Percentiles rank a stretch among this genome's conserved stretches.
Conservation (phyloP, 2,888 invertebrate species). For the Flexamia atlantica region DNA sequence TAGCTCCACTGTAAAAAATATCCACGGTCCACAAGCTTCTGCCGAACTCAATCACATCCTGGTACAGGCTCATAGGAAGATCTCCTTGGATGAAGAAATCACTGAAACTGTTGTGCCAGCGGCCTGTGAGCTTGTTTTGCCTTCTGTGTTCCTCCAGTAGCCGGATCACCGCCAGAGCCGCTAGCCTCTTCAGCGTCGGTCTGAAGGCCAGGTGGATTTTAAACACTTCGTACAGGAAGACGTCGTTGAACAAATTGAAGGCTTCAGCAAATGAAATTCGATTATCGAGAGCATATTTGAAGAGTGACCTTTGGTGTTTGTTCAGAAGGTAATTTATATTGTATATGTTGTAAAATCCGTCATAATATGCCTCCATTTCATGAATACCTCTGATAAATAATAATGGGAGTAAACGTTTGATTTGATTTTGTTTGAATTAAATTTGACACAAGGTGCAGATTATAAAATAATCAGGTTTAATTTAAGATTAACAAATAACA, state of each 20-base stretch:
- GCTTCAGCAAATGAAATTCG: background rate
- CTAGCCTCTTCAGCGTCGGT: conserved; percentile 26
- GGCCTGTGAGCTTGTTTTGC: background rate
- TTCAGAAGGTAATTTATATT: background rate
- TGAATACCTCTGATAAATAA: too few relatives aligned
- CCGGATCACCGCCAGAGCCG: background rate
- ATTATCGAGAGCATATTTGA: background rate
- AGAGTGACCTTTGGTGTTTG: background rate
- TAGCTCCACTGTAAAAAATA: background rate
- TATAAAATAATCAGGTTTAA: too few relatives aligned
- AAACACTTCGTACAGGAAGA: background rate
- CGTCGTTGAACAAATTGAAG: background rate
- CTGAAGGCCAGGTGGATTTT: conserved; percentile 26
- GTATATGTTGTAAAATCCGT: conserved; percentile 3
- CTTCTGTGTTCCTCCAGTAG: background rate
- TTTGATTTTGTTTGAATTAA: too few relatives aligned
- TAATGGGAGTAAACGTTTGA: too few relatives aligned
- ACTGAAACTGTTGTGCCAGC: background rate
- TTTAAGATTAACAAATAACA: too few relatives aligned
- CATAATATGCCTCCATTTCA: background rate
- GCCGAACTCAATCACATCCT: background rate
- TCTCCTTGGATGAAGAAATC: background rate
- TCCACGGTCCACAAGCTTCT: conserved; percentile 21
- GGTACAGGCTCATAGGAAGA: background rate
- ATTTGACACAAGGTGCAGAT: too few relatives aligned